Evolutionary conservation across 1,140 invertebrate species (phyloP).

Genomic region (Aleiodes sp.): DNA sequence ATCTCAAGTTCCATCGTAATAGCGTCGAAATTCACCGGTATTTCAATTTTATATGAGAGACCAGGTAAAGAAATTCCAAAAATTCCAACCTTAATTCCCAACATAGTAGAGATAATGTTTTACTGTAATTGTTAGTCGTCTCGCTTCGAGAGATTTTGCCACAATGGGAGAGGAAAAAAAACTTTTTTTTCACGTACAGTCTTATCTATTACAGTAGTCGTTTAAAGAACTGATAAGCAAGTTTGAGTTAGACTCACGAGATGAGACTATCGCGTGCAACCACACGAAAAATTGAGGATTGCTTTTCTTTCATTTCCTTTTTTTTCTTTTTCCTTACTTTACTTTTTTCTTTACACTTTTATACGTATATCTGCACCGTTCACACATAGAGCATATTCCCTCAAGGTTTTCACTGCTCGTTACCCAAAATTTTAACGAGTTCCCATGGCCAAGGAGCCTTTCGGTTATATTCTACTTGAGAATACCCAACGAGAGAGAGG

Average conservation of each 20-base stretch:
- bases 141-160: background rate
- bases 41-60: background rate
- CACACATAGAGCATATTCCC: background rate
- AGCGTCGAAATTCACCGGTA: background rate
- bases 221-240: conserved; percentile 15
- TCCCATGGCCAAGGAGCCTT: background rate
- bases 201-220: background rate
- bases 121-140: background rate
- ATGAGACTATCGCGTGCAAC: conserved; percentile 12
- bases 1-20: background rate
- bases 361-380: too few relatives aligned
- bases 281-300: background rate
- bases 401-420: background rate
- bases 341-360: too few relatives aligned
- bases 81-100: conserved; percentile 1
- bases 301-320: background rate
- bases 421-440: conserved; percentile 14
- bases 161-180: conserved; percentile 2
- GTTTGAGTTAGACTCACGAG: conserved; percentile 3
- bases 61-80: background rate
- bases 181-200: background rate
- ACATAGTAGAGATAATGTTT: background rate
- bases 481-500: background rate
- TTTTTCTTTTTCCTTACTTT: too few relatives aligned
- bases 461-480: conserved; percentile 1